These are phyloP conservation scores for Nomia melanderi DNA, from an alignment of 1,140 invertebrate genomes.

Conservation along the genomic window DNA sequence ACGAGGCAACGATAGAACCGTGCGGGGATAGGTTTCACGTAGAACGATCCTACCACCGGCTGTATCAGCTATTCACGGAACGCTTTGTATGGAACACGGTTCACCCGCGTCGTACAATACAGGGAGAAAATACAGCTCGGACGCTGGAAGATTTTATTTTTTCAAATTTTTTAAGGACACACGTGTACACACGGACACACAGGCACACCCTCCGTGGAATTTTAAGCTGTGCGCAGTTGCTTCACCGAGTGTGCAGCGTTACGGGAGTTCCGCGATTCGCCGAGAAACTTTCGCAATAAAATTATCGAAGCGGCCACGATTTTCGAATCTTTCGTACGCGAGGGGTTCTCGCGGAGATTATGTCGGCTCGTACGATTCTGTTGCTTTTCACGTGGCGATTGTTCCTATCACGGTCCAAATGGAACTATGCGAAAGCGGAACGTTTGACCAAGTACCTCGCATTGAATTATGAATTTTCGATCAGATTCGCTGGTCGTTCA, in stretches of 20 bases:
- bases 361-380: not conserved
- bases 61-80: not conserved
- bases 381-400: conserved; percentile 7
- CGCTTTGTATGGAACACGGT: not conserved
- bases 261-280: not conserved
- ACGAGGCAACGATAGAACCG: not conserved
- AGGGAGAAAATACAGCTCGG: conserved; percentile 35
- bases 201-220: not conserved
- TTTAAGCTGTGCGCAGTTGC: conserved; percentile 17
- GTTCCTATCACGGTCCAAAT: conserved; percentile 39
- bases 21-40: too few relatives aligned
- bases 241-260: not conserved
- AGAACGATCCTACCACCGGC: not conserved
- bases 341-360: not conserved
- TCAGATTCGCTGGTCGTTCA: too few relatives aligned
- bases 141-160: conserved; percentile 56
- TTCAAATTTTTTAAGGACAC: conserved; percentile 56
- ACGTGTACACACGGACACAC: not conserved
- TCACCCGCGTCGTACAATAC: conserved; percentile 12
- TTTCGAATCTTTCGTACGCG: too few relatives aligned
- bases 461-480: not conserved
- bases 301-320: too few relatives aligned
- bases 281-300: conserved; percentile 9
- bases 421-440: conserved; percentile 7
- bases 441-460: conserved; percentile 28